Percentiles rank a stretch among this genome's conserved stretches.
Conservation (phyloP, 2,888 invertebrate species). For the Drosophila borborema region DNA sequence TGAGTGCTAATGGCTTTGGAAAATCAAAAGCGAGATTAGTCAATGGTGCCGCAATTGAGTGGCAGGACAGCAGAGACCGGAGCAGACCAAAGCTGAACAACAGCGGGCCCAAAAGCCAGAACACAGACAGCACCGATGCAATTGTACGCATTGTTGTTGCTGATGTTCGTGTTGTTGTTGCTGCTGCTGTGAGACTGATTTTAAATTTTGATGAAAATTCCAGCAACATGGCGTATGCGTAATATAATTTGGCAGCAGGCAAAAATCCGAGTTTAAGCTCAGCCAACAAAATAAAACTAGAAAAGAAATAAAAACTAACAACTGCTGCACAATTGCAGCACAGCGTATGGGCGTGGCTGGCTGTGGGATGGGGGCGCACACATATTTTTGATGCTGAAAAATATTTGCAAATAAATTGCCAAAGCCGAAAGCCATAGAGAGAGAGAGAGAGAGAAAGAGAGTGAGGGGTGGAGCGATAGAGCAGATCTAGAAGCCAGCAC, state of each 20-base stretch:
- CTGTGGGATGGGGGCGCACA: conserved; percentile 22
- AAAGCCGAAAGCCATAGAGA: conserved; percentile 35
- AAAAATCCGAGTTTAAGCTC: conserved; percentile 58
- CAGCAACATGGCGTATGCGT: conserved; percentile 45
- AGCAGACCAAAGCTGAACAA: conserved; percentile 20
- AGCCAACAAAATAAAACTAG: conserved; percentile 26
- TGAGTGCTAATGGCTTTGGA: conserved; percentile 61
- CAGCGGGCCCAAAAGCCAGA: conserved; percentile 23
- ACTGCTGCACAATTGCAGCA: conserved; percentile 57
- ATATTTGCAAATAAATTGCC: conserved; percentile 77
- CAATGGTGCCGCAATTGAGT: conserved; percentile 68
- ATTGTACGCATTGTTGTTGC: conserved; percentile 31
- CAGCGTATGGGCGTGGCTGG: conserved; percentile 2
- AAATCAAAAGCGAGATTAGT: conserved; percentile 72
- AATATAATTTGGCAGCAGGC: conserved; percentile 49
- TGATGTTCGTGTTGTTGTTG: conserved; percentile 6
- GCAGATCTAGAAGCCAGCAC: conserved; percentile 13
- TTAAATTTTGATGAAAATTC: conserved; percentile 52
- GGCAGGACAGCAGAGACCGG: conserved; percentile 45
- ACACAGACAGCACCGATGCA: conserved; percentile 19
- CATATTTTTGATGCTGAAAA: conserved; percentile 73
- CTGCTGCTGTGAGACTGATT: conserved; percentile 27
- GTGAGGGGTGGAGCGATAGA: conserved; percentile 3
- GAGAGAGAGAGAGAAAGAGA: conserved; percentile 16
- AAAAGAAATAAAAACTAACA: conserved; percentile 58